Evolutionary conservation across 2,113 vertebrate species (phyloP).

Genomic region (Donacobius atricapilla): DNA sequence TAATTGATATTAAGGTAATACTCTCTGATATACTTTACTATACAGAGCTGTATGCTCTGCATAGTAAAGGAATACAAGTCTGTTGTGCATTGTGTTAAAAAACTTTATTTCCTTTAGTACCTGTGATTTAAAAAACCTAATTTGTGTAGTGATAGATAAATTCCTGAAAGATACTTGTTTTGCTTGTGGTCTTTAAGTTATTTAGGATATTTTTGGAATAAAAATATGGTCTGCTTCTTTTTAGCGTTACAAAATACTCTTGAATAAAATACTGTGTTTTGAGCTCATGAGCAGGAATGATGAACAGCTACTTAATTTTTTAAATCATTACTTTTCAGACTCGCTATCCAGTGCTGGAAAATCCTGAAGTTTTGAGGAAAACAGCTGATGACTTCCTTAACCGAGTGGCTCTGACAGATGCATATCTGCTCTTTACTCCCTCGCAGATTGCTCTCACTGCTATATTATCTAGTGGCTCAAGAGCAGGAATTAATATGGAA

Average conservation of each 20-base stretch:
- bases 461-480: constrained; percentile 85
- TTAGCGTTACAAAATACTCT: neutral
- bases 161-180: neutral
- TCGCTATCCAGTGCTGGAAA: constrained; percentile 86
- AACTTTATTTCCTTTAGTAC: neutral
- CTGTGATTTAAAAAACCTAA: neutral
- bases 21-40: neutral
- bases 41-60: accelerated
- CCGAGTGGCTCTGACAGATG: constrained; percentile 85
- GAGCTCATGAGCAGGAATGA: neutral
- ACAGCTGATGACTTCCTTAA: constrained; percentile 91
- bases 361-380: constrained; percentile 91
- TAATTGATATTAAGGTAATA: constrained; percentile 93
- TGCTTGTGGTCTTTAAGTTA: neutral
- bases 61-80: neutral
- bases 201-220: neutral
- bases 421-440: constrained; percentile 85
- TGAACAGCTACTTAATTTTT: neutral
- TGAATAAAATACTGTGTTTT: neutral
- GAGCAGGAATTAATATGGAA: constrained; percentile 90
- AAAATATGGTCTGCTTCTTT: neutral
- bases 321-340: constrained; percentile 78
- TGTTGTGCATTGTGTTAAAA: neutral
- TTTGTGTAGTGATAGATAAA: neutral
- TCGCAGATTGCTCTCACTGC: constrained; percentile 91